Percentiles rank a stretch among this genome's conserved stretches.
Evolutionary conservation across 1,140 invertebrate species (phyloP).

Genomic region (Panagrolaimus sp.): DNA sequence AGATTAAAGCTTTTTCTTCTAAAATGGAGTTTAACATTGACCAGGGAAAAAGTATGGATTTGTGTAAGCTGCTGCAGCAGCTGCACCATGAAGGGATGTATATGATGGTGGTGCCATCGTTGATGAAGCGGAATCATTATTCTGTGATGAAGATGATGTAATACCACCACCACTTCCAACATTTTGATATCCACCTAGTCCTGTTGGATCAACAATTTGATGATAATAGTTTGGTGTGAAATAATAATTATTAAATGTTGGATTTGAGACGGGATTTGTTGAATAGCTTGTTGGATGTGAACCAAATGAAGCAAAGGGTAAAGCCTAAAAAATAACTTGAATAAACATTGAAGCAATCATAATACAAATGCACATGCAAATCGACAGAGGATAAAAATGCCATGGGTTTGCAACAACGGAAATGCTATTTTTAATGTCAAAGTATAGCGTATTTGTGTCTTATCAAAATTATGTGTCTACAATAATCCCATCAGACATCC

Average conservation of each 20-base stretch:
- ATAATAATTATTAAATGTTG: neutral
- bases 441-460: too few species aligned
- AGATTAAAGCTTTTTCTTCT: too few species aligned
- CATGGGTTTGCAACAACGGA: too few species aligned
- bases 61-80: neutral
- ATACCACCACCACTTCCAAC: neutral
- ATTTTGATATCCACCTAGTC: neutral
- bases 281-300: neutral
- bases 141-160: neutral
- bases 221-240: neutral
- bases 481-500: too few species aligned
- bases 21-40: neutral
- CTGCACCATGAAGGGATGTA: neutral
- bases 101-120: neutral
- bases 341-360: too few species aligned
- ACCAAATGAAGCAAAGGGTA: neutral
- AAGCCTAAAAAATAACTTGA: too few species aligned
- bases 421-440: too few species aligned
- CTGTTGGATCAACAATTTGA: slow-evolving; percentile 1
- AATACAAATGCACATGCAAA: neutral
- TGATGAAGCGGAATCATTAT: neutral
- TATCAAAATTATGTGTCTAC: too few species aligned
- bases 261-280: neutral
- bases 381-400: too few species aligned
- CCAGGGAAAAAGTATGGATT: slow-evolving; percentile 10